These are phyloP conservation scores for Callipepla californica DNA, from an alignment of 2,113 vertebrate genomes.

Conservation along the genomic window DNA sequence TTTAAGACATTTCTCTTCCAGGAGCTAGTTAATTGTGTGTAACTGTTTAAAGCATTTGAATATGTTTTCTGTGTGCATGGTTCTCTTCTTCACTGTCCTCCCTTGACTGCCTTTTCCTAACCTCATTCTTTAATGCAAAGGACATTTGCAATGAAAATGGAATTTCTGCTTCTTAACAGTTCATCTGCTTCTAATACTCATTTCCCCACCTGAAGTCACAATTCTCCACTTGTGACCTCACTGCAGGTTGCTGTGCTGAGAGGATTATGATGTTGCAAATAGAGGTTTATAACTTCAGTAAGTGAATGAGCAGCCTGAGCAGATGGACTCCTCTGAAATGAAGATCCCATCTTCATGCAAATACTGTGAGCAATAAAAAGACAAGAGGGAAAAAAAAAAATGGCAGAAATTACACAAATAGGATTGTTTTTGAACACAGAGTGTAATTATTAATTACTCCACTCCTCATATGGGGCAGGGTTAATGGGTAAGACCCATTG, in stretches of 20 bases:
- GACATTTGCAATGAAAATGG: constrained; percentile 49
- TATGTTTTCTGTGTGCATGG: neutral
- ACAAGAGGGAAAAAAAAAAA: neutral
- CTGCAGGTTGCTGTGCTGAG: neutral
- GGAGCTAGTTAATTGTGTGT: neutral
- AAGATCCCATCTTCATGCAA: constrained; percentile 21
- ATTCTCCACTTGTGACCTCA: constrained; percentile 51
- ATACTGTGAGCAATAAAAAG: neutral
- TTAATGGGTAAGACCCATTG: neutral
- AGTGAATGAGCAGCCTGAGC: neutral
- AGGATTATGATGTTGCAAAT: constrained; percentile 44
- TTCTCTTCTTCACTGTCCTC: constrained; percentile 36
- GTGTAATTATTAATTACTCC: neutral
- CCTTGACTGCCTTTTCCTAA: constrained; percentile 39
- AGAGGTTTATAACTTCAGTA: constrained; percentile 42
- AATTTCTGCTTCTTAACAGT: constrained; percentile 8
- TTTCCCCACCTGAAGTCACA: constrained; percentile 56
- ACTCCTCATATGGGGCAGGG: rapidly evolving
- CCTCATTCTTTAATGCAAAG: constrained; percentile 41
- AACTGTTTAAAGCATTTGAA: constrained; percentile 16
- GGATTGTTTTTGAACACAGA: constrained; percentile 18
- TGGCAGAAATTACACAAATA: neutral
- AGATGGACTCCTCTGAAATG: constrained; percentile 30
- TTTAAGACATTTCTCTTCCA: constrained; percentile 28
- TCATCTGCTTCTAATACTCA: constrained; percentile 21